Evolutionary conservation across 1,140 invertebrate genomes (phyloP).

Genomic region (Choristoneura fumiferana): DNA sequence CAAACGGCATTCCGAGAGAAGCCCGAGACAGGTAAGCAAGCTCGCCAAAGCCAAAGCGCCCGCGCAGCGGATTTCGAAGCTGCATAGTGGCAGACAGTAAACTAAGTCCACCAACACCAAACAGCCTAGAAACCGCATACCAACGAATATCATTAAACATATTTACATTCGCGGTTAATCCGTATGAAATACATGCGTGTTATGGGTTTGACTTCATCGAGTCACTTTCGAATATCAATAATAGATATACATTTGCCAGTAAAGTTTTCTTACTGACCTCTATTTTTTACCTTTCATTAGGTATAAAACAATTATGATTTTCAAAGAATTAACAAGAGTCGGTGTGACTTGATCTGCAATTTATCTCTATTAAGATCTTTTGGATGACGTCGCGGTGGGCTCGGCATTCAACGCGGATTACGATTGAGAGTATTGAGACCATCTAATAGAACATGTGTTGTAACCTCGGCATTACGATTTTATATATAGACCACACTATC

Average conservation of each 20-base stretch:
- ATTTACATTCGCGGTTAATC: not conserved
- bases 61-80: slow-evolving; percentile 23
- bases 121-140: not conserved
- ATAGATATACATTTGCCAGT: slow-evolving; percentile 18
- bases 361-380: slow-evolving; percentile 50
- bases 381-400: slow-evolving; percentile 24
- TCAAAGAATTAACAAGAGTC: slow-evolving; percentile 38
- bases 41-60: slow-evolving; percentile 24
- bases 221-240: slow-evolving; percentile 20
- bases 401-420: slow-evolving; percentile 36
- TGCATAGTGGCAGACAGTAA: slow-evolving; percentile 1
- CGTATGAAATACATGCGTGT: slow-evolving; percentile 7
- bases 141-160: not conserved
- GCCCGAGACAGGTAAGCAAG: slow-evolving; percentile 39
- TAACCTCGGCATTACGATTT: slow-evolving; percentile 15
- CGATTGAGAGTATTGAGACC: not conserved
- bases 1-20: slow-evolving; percentile 62
- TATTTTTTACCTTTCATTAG: slow-evolving; percentile 20
- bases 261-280: slow-evolving; percentile 32
- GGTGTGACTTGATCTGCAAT: slow-evolving; percentile 42
- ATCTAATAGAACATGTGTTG: slow-evolving; percentile 14
- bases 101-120: slow-evolving; percentile 15
- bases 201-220: slow-evolving; percentile 23
- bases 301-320: slow-evolving; percentile 24
- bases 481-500: slow-evolving; percentile 12